phyloP scores from a whole-genome alignment of 2,797 vertebrate genomes.

The Falco columbarius region DNA sequence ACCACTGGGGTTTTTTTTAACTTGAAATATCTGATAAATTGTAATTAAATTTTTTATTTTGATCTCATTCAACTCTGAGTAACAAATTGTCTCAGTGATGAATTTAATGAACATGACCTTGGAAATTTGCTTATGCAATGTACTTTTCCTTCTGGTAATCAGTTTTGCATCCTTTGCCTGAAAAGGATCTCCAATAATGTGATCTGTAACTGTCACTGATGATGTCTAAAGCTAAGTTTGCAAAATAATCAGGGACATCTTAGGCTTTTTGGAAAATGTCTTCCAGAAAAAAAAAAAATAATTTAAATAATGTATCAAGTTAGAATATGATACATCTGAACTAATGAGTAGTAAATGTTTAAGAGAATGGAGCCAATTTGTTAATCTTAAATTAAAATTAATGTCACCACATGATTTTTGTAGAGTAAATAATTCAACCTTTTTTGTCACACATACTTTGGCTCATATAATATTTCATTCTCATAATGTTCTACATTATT shows the following conservation, averaged over 20 bases:
- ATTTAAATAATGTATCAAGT: background rate
- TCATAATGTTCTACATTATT: background rate
- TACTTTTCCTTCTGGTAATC: background rate
- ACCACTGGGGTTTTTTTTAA: background rate
- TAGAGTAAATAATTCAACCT: background rate
- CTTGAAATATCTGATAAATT: background rate
- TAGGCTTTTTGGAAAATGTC: background rate
- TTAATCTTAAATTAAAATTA: background rate
- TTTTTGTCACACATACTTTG: background rate
- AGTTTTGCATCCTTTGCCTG: background rate
- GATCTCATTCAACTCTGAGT: background rate
- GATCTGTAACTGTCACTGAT: background rate
- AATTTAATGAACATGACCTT: background rate
- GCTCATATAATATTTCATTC: background rate
- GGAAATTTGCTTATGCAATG: background rate
- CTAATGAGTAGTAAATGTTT: background rate
- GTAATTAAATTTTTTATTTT: background rate
- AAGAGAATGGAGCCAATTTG: background rate
- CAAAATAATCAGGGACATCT: background rate
- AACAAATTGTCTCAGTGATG: background rate
- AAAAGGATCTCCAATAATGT: background rate
- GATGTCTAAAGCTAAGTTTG: background rate
- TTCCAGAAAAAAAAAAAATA: background rate
- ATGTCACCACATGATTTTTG: background rate
- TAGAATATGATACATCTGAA: background rate